Evolutionary conservation across 1,140 invertebrate genomes (phyloP).

Genomic region (Macrosteles quadrilineatus): DNA sequence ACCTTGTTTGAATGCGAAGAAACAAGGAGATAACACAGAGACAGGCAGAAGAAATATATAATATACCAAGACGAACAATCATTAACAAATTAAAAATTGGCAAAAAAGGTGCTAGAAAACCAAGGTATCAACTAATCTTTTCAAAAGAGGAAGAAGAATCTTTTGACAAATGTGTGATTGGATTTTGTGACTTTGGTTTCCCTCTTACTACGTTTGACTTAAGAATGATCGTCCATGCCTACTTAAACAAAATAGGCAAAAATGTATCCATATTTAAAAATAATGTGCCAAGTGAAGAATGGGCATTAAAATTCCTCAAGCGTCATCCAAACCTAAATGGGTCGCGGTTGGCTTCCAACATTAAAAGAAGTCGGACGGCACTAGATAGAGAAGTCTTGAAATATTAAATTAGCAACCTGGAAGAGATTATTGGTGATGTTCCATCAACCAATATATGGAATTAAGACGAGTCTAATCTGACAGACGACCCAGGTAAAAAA

Average conservation of each 20-base stretch:
- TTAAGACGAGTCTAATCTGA: slow-evolving; percentile 52
- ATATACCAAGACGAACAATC: slow-evolving; percentile 35
- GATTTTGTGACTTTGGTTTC: slow-evolving; percentile 22
- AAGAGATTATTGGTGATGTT: slow-evolving; percentile 42
- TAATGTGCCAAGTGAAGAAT: slow-evolving; percentile 45
- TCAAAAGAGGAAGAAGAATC: slow-evolving; percentile 19
- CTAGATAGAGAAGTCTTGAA: slow-evolving; percentile 34
- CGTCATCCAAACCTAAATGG: slow-evolving; percentile 39
- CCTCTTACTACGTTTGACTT: slow-evolving; percentile 23
- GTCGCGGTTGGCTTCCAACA: slow-evolving; percentile 42
- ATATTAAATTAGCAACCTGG: slow-evolving; percentile 45
- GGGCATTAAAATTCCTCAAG: slow-evolving; percentile 42
- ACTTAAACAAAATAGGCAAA: slow-evolving; percentile 18
- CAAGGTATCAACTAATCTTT: slow-evolving; percentile 1
- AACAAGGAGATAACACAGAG: slow-evolving; percentile 30
- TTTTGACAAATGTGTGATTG: slow-evolving; percentile 12
- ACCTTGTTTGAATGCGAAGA: slow-evolving; percentile 19
- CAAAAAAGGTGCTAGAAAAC: slow-evolving; percentile 20
- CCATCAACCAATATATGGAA: slow-evolving; percentile 49
- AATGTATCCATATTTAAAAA: slow-evolving; percentile 40
- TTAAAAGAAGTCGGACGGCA: slow-evolving; percentile 43
- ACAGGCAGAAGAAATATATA: slow-evolving; percentile 30
- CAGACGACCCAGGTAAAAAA: slow-evolving; percentile 47
- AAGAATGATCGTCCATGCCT: slow-evolving; percentile 25
- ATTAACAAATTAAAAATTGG: slow-evolving; percentile 36